phyloP scores from a whole-genome alignment of 2,888 invertebrate genomes.

The Hermaeophaga mercurialis region DNA sequence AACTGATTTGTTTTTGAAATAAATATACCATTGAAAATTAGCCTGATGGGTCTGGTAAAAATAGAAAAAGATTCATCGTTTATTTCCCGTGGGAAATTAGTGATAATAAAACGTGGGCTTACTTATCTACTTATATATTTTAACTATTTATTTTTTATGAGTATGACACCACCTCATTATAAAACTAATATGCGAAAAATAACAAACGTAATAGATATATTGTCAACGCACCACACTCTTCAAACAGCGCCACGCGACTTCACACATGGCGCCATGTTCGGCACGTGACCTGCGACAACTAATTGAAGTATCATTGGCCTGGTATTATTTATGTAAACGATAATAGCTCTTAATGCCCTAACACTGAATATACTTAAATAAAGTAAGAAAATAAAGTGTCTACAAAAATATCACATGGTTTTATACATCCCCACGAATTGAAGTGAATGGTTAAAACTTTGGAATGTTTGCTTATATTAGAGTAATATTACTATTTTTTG shows the following conservation, averaged over 20 bases:
- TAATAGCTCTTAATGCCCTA: too few species aligned
- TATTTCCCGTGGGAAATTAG: slow-evolving; percentile 6
- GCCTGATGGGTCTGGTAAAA: too few species aligned
- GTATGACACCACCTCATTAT: not conserved
- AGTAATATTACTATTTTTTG: too few species aligned
- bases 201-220: slow-evolving; percentile 13
- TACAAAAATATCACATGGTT: too few species aligned
- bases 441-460: too few species aligned
- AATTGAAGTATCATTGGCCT: slow-evolving; percentile 9
- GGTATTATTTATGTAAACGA: not conserved
- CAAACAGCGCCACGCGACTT: slow-evolving; percentile 19
- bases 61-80: not conserved
- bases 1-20: too few species aligned
- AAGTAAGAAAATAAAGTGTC: too few species aligned
- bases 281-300: slow-evolving; percentile 10
- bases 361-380: too few species aligned
- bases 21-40: too few species aligned
- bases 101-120: not conserved
- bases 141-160: not conserved
- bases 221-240: not conserved
- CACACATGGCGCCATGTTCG: slow-evolving; percentile 1
- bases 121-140: not conserved
- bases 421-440: too few species aligned
- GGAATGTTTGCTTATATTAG: too few species aligned
- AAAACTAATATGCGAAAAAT: slow-evolving; percentile 9